Base-by-base conservation (phyloP, 2,797 vertebrate species). In the Sorex maritimensis region DNA sequence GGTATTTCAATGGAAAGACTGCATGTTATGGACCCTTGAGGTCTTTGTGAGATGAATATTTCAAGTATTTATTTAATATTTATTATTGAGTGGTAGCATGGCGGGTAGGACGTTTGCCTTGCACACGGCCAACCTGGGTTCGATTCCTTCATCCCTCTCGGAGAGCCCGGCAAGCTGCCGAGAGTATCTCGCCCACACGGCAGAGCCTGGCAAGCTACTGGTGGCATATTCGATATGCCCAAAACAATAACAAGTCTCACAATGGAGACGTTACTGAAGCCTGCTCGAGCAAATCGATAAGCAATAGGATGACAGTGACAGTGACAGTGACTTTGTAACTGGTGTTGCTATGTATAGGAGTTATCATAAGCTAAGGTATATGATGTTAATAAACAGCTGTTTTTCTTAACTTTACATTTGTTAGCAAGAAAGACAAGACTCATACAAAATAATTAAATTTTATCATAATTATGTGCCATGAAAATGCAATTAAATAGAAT, bases 401-500 rank as follows among this genome's bases (percentile, higher is more conserved):
- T 58, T 67, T 86, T 14, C 67, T n/a, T 30, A 68, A 68, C n/a
- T 68, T 92, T 80, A 21, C 75, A 74, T 81, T 74, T 46, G 17
- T 49, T 46, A 86, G 21, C 21, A 87, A 80, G 52, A 5, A 79
- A 85, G 44, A 74, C 11, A 84, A 28, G 58, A 69, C 34, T 3
- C 46, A 68, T 75, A 61, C 9, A 68, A 90, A 90, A 69, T 26
- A 83, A 82, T 69, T 61, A 30, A 80, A 19, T 71, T 24, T 41
- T 8, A 41, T 34, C 19, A 68, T 55, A 82, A 67, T 55, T 21
- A 71, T 23, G 2, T 71, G 12, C 75, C 41, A 75, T 67, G 8
- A 28, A 58, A 90, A 89, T 65, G 65, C n/a, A 82, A 38, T 67
- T n/a, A n/a, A 81, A n/a, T 90, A 67, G 30, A 67, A 75, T 74